phyloP scores from a whole-genome alignment of 2,888 invertebrate genomes.

The Trypoxylon attenuatum region DNA sequence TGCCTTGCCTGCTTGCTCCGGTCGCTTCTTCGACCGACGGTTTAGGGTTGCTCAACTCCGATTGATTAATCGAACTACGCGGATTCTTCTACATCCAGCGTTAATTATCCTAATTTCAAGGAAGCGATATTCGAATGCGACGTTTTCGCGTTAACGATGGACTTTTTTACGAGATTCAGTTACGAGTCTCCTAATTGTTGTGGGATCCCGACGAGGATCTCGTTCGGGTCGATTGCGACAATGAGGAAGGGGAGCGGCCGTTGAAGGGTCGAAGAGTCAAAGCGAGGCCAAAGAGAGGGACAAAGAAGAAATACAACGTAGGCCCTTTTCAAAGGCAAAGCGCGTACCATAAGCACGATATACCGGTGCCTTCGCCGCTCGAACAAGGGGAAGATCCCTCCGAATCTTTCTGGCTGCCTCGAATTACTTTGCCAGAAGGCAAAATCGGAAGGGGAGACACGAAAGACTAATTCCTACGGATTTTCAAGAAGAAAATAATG shows the following conservation, averaged over 20 bases:
- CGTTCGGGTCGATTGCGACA: slow-evolving; percentile 29
- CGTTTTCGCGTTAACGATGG: no score
- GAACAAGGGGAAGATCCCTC: slow-evolving; percentile 20
- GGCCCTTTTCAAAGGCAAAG: slow-evolving; percentile 41
- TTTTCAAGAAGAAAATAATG: slow-evolving; percentile 22
- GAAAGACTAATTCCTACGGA: slow-evolving; percentile 34
- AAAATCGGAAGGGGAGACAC: background rate
- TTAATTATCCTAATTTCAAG: slow-evolving; percentile 3
- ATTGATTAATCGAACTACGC: slow-evolving; percentile 50
- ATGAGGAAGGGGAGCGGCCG: slow-evolving; percentile 6
- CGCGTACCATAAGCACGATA: slow-evolving; percentile 42
- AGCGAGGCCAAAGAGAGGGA: slow-evolving; percentile 14
- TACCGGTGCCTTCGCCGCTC: slow-evolving; percentile 3
- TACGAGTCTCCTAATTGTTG: slow-evolving; percentile 15
- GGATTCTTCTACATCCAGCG: slow-evolving; percentile 18
- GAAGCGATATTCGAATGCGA: background rate
- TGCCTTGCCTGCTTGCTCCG: no score
- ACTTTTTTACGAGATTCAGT: no score
- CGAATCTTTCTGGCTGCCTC: slow-evolving; percentile 24
- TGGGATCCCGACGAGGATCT: background rate
- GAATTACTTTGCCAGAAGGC: slow-evolving; percentile 20
- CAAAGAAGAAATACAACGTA: slow-evolving; percentile 19
- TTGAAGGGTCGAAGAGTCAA: slow-evolving; percentile 3
- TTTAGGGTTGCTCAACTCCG: slow-evolving; percentile 25
- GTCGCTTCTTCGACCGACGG: slow-evolving; percentile 48